These are phyloP conservation scores for Darevskia mixta DNA, from an alignment of 2,797 vertebrate genomes.

Conservation along the genomic window DNA sequence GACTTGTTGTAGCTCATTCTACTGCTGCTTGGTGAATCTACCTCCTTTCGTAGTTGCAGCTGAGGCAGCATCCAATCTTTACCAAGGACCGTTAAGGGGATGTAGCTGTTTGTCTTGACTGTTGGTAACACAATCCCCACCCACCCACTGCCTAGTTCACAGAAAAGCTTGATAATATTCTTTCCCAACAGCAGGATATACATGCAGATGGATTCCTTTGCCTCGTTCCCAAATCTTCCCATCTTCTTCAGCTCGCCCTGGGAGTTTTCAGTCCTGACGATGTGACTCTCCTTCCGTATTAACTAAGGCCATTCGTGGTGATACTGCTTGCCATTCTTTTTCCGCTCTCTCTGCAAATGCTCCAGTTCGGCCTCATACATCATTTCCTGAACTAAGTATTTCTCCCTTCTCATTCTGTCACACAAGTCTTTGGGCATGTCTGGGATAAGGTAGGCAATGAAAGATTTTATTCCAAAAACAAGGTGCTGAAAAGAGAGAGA, in stretches of 20 bases:
- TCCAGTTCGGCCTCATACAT: slow-evolving; percentile 98
- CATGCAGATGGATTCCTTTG: not conserved
- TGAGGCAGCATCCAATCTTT: slow-evolving; percentile 35
- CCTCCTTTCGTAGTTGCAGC: slow-evolving; percentile 49
- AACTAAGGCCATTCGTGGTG: slow-evolving; percentile 99
- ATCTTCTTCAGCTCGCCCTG: slow-evolving; percentile 23
- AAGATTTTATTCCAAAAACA: slow-evolving; percentile 98
- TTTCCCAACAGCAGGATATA: slow-evolving; percentile 56
- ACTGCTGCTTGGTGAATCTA: slow-evolving; percentile 23
- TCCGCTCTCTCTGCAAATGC: slow-evolving; percentile 94
- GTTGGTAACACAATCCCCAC: slow-evolving; percentile 9
- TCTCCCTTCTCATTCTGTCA: slow-evolving; percentile 96
- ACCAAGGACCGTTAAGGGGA: not conserved
- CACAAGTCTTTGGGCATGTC: slow-evolving; percentile 97
- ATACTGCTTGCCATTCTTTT: slow-evolving; percentile 94
- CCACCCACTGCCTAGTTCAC: slow-evolving; percentile 31
- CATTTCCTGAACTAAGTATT: slow-evolving; percentile 99
- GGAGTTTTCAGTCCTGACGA: slow-evolving; percentile 4
- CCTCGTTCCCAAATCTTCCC: slow-evolving; percentile 1
- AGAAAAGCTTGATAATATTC: slow-evolving; percentile 39
- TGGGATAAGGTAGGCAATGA: slow-evolving; percentile 98
- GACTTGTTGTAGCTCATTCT: slow-evolving; percentile 28
- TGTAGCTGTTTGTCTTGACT: slow-evolving; percentile 39
- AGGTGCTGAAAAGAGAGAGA: slow-evolving; percentile 87
- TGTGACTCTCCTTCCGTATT: slow-evolving; percentile 38